phyloP scores from a whole-genome alignment of 2,888 invertebrate genomes.

The Clivina fossor region DNA sequence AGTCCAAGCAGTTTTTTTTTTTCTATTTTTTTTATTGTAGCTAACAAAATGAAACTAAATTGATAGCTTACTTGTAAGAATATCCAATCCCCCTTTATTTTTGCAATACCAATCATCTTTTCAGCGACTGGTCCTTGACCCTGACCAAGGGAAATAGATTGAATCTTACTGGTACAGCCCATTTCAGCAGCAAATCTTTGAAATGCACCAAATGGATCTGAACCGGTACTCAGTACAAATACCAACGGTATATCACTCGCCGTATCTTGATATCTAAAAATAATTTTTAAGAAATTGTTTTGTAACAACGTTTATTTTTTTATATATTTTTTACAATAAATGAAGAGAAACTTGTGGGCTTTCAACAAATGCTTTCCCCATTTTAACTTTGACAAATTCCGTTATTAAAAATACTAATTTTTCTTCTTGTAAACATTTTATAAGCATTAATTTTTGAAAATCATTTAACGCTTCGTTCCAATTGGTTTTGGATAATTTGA shows the following conservation, averaged over 20 bases:
- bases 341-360: constrained; percentile 74
- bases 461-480: constrained; percentile 68
- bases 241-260: constrained; percentile 74
- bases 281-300: too few relatives aligned
- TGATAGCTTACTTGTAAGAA: constrained; percentile 75
- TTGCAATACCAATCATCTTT: constrained; percentile 71
- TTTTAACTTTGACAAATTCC: constrained; percentile 73
- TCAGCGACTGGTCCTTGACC: constrained; percentile 91
- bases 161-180: constrained; percentile 67
- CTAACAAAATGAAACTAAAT: too few relatives aligned
- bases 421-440: constrained; percentile 77
- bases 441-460: constrained; percentile 80
- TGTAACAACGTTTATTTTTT: not conserved
- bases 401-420: constrained; percentile 80
- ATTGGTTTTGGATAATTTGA: constrained; percentile 48
- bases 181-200: constrained; percentile 78
- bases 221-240: constrained; percentile 85
- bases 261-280: constrained; percentile 69
- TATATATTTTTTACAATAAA: constrained; percentile 57
- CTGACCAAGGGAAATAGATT: constrained; percentile 85
- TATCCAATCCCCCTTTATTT: constrained; percentile 81
- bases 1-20: not conserved
- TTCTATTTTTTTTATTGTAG: not conserved
- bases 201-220: constrained; percentile 84
- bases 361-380: constrained; percentile 80